These are phyloP conservation scores for Andrena marginata DNA, from an alignment of 2,888 invertebrate species.

Conservation along the genomic window DNA sequence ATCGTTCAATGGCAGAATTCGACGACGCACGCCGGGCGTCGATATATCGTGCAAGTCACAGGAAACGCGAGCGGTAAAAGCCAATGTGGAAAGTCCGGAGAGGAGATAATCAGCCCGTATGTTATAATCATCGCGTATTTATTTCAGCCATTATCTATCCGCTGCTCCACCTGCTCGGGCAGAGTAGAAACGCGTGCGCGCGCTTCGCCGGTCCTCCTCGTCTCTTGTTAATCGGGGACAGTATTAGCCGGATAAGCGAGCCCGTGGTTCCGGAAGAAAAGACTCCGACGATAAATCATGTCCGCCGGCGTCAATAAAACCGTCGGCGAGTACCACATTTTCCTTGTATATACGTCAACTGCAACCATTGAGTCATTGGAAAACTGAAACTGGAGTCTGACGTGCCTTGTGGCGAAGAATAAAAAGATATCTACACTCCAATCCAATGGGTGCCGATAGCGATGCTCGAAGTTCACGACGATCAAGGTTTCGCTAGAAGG, in stretches of 20 bases:
- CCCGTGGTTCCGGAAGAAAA: conserved; percentile 29
- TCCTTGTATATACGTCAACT: background rate
- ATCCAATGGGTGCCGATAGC: background rate
- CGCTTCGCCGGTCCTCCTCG: conserved; percentile 13
- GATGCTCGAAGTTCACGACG: too few relatives aligned
- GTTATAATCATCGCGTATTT: conserved; percentile 84
- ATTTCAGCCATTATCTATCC: conserved; percentile 83
- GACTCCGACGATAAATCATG: conserved; percentile 22
- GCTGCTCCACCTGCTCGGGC: conserved; percentile 76
- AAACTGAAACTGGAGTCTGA: background rate
- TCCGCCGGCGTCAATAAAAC: conserved; percentile 7
- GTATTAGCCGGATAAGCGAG: conserved; percentile 29
- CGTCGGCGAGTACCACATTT: background rate
- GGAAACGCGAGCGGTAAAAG: conserved; percentile 77
- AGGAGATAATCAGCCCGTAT: conserved; percentile 84
- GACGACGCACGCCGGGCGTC: conserved; percentile 25
- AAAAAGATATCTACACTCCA: background rate
- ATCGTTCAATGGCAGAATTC: conserved; percentile 17
- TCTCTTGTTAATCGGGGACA: conserved; percentile 18
- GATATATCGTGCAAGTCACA: conserved; percentile 54
- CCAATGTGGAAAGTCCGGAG: conserved; percentile 82
- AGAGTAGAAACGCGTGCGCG: conserved; percentile 63
- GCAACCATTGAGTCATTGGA: background rate
- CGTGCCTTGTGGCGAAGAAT: too few relatives aligned
- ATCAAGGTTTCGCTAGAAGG: too few relatives aligned